phyloP scores from a whole-genome alignment of 2,888 invertebrate genomes.

The Tenodera sinensis region DNA sequence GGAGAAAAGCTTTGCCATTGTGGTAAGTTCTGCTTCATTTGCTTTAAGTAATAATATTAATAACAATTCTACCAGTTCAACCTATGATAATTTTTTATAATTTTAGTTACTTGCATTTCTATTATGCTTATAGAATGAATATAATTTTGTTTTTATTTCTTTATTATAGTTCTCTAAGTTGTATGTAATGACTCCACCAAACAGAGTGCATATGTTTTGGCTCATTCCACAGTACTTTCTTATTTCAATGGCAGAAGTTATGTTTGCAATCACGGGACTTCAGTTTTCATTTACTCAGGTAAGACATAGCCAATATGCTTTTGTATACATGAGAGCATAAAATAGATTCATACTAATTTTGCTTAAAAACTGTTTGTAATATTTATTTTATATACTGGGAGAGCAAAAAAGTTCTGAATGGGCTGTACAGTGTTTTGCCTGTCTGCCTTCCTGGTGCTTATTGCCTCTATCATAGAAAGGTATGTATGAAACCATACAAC shows the following conservation, averaged over 20 bases:
- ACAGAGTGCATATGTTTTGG: conserved; percentile 66
- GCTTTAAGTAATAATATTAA: neutral
- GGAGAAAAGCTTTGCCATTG: neutral
- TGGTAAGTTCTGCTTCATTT: neutral
- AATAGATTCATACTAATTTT: too few species aligned
- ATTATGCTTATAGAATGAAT: neutral
- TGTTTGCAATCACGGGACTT: conserved; percentile 79
- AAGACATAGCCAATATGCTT: conserved; percentile 27
- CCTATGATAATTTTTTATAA: neutral
- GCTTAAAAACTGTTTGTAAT: too few species aligned
- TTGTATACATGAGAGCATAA: too few species aligned
- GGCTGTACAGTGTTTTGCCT: too few species aligned
- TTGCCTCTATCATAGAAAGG: too few species aligned
- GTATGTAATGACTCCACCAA: conserved; percentile 60
- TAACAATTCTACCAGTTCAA: neutral
- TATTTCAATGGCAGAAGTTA: conserved; percentile 75
- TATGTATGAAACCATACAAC: too few species aligned
- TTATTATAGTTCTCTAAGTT: conserved; percentile 50
- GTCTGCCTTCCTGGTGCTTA: too few species aligned
- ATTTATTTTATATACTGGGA: too few species aligned
- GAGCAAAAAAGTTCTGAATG: too few species aligned
- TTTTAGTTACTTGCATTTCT: neutral
- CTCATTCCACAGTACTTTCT: conserved; percentile 76
- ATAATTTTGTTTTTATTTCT: neutral
- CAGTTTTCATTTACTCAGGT: conserved; percentile 82